Conservation (phyloP, 1,140 invertebrate genomes). For the Venustaconcha ellipsiformis region DNA sequence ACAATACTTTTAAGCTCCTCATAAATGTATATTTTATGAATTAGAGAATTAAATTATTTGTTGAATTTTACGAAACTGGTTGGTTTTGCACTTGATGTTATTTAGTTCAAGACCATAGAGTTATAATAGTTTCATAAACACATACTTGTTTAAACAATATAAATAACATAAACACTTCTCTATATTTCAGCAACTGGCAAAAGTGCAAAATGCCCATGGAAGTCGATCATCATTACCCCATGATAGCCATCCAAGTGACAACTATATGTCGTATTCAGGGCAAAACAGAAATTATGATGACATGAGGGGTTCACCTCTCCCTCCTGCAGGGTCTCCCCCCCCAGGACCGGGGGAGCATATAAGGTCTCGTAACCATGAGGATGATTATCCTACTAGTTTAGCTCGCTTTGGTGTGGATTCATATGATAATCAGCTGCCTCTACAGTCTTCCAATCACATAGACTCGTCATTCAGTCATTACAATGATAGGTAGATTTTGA, state of each 20-base stretch:
- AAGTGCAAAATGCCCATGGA: not conserved
- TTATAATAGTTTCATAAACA: too few species aligned
- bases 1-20: too few species aligned
- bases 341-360: constrained; percentile 30
- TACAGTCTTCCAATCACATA: not conserved
- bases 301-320: constrained; percentile 30
- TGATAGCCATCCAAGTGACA: constrained; percentile 39
- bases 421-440: constrained; percentile 25
- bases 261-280: constrained; percentile 42
- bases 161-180: too few species aligned
- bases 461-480: constrained; percentile 11
- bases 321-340: constrained; percentile 31
- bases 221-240: constrained; percentile 27
- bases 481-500: constrained; percentile 34
- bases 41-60: too few species aligned
- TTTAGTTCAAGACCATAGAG: too few species aligned
- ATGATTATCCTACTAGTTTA: constrained; percentile 32
- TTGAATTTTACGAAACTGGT: too few species aligned
- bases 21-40: too few species aligned
- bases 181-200: too few species aligned
- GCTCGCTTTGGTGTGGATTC: constrained; percentile 22
- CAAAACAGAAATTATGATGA: constrained; percentile 30
- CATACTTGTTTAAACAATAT: too few species aligned
- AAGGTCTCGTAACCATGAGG: constrained; percentile 42
- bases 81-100: too few species aligned